These are phyloP conservation scores for Drosophila paracracens DNA, from an alignment of 2,888 invertebrate species.

Conservation along the genomic window DNA sequence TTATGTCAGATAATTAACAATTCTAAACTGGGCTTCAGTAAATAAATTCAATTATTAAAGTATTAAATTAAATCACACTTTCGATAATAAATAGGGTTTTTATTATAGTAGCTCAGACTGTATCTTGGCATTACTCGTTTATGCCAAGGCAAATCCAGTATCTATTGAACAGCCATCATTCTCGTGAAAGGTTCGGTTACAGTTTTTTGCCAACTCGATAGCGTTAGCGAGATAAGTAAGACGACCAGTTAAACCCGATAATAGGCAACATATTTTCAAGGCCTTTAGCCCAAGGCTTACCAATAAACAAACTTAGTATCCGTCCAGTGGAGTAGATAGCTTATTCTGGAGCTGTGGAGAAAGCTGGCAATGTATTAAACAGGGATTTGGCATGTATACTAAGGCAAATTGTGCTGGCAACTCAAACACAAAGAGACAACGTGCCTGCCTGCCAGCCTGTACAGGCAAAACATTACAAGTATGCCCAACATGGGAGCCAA, in stretches of 20 bases:
- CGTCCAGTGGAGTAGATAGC: conserved; percentile 9
- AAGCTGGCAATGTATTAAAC: conserved; percentile 41
- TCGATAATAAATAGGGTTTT: not conserved
- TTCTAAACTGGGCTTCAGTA: too few relatives aligned
- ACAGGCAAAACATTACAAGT: conserved; percentile 28
- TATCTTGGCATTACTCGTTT: not conserved
- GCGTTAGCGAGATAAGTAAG: not conserved
- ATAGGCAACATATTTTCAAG: conserved; percentile 19
- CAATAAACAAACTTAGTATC: conserved; percentile 27
- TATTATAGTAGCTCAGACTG: not conserved
- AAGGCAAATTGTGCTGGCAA: conserved; percentile 9
- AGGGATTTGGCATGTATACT: conserved; percentile 41
- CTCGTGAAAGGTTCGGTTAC: not conserved
- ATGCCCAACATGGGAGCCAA: conserved; percentile 41
- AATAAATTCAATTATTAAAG: not conserved
- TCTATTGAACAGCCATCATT: not conserved
- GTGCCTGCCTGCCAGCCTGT: not conserved
- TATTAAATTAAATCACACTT: not conserved
- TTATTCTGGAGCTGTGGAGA: conserved; percentile 8
- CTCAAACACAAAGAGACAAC: conserved; percentile 29
- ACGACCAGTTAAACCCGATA: conserved; percentile 10
- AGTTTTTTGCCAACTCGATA: not conserved
- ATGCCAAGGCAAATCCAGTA: not conserved
- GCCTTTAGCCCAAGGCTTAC: conserved; percentile 27
- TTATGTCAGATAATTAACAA: not conserved